Conservation (phyloP, 2,888 invertebrate genomes). For the Drosophila flavopinicola region DNA sequence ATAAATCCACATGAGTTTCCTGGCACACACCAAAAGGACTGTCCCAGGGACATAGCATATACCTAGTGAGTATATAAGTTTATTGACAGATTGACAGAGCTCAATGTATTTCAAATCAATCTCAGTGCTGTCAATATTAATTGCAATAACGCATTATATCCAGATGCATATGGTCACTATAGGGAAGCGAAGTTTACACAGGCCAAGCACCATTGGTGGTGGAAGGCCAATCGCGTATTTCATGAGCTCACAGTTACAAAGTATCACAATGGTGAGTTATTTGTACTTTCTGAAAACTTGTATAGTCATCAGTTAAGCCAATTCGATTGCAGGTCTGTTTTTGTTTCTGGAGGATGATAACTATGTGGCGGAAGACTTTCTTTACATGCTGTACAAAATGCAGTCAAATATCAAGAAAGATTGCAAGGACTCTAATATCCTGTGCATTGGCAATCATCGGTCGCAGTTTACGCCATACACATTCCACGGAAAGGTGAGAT, state of each 20-base stretch:
- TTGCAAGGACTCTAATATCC: conserved; percentile 94
- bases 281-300: too few species aligned
- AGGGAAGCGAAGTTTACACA: conserved; percentile 97
- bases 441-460: conserved; percentile 93
- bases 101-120: not conserved
- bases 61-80: conserved; percentile 88
- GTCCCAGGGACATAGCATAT: conserved; percentile 92
- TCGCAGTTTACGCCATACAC: too few species aligned
- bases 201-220: conserved; percentile 99
- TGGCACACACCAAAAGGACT: conserved; percentile 96
- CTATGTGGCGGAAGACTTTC: conserved; percentile 96
- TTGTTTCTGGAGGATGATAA: conserved; percentile 98
- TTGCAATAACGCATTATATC: conserved; percentile 95
- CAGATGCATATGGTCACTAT: conserved; percentile 98
- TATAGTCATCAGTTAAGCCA: accelerated
- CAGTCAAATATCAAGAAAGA: conserved; percentile 89
- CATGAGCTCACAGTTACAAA: conserved; percentile 92
- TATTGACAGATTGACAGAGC: too few species aligned
- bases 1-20: conserved; percentile 95
- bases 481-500: too few species aligned
- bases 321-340: conserved; percentile 87
- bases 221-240: conserved; percentile 98
- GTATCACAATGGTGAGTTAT: conserved; percentile 88
- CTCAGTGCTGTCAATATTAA: conserved; percentile 91
- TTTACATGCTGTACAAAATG: conserved; percentile 93